phyloP scores from a whole-genome alignment of 2,888 invertebrate genomes.

The Chymomyza amoena region DNA sequence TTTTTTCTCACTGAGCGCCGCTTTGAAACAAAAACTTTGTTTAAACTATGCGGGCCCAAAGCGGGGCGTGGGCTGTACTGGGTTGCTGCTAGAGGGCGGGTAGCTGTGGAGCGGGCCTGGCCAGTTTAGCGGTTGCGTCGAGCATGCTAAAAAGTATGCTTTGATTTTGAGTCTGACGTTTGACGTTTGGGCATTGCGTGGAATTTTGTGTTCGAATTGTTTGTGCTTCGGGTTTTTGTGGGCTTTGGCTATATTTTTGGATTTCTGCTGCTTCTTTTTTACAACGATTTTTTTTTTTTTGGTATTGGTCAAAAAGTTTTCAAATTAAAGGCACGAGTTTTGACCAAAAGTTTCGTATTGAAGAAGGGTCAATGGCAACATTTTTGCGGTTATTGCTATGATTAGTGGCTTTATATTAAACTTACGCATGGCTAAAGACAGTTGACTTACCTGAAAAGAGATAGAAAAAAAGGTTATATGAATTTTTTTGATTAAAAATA shows the following conservation, averaged over 20 bases:
- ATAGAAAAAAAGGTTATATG: not conserved
- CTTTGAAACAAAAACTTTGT: constrained; percentile 66
- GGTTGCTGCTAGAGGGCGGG: not conserved
- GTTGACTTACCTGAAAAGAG: constrained; percentile 55
- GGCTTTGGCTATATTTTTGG: constrained; percentile 19
- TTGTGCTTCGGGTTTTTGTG: constrained; percentile 37
- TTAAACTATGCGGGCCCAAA: constrained; percentile 55
- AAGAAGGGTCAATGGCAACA: not conserved
- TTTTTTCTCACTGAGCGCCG: constrained; percentile 21
- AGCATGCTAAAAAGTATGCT: constrained; percentile 62
- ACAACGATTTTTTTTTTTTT: constrained; percentile 20
- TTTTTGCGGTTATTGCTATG: constrained; percentile 9
- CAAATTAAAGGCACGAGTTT: constrained; percentile 56
- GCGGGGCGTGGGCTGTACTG: constrained; percentile 4
- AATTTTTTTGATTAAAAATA: not conserved
- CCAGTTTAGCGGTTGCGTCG: constrained; percentile 64
- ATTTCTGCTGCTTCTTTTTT: constrained; percentile 32
- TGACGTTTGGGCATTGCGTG: constrained; percentile 58
- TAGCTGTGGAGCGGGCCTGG: not conserved
- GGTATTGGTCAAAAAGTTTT: constrained; percentile 43
- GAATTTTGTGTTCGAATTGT: constrained; percentile 66
- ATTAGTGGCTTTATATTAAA: constrained; percentile 20
- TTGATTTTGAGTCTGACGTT: constrained; percentile 52
- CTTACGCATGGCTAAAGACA: constrained; percentile 23
- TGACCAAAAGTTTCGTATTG: constrained; percentile 36